Evolutionary conservation across 2,797 vertebrate genomes (phyloP), one percentile per base, ranked within the genome.

Genomic region (Chelmon rostratus): DNA sequence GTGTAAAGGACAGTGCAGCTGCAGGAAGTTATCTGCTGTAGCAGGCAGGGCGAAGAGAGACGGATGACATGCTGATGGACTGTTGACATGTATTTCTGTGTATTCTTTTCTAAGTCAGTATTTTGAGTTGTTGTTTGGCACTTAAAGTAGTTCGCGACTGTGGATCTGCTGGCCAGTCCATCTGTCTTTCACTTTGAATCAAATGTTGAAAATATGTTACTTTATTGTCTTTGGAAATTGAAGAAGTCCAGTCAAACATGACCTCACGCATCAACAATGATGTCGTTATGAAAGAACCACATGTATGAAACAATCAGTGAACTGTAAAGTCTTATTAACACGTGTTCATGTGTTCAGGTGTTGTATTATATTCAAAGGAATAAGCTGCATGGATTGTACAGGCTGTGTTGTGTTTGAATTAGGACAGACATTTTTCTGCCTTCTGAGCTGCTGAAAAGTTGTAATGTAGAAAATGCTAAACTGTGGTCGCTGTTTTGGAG

Each of bases 111-210:
- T 23, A 1, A 59, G 7, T 44, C 7, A 5, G 59, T 25, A 16
- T 73, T 15, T 18, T 68, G 42, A 40, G 4, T 42, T 53, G 0
- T 44, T 61, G 8, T 71, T 84, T 83, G 87, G 47, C 86, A 81
- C n/a, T 38, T 35, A 31, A 50, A 82, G 85, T 75, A 52, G 63
- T 67, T 73, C 77, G 80, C 23, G 35, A 69, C 81, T 87, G 91
- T 92, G 66, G 90, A 93, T 87, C 95, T 97, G 96, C 95, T 94
- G 95, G 96, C 70, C 96, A 95, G 94, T 94, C 92, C 92, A 74
- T 67, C 12, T n/a, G 42, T 58, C 44, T 65, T 44, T 74, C 12
- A 42, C 71, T 75, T 37, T 70, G 12, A 68, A 44, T 38, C 31
- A n/a, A 4, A 15, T 67, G 25, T 31, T 68, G 13, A 16, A 31